Percentiles rank a stretch among this genome's conserved stretches.
Evolutionary conservation across 2,888 invertebrate species (phyloP).

Genomic region (Hecatera dysodea): DNA sequence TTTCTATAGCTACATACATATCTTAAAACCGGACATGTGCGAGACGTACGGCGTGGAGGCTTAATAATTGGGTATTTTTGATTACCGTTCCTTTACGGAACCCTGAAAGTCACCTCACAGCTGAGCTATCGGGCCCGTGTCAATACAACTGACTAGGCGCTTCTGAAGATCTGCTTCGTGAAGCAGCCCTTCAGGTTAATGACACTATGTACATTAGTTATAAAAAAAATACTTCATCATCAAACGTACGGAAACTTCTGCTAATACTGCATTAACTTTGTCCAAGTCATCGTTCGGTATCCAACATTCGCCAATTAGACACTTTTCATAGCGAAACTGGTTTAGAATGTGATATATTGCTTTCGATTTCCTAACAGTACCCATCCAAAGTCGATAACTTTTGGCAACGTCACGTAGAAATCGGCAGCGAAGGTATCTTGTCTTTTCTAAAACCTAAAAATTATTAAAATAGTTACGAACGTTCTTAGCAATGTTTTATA

Average conservation of each 20-base stretch:
- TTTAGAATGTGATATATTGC: constrained; percentile 97
- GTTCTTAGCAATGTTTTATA: background rate
- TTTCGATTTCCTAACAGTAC: constrained; percentile 96
- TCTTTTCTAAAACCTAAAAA: constrained; percentile 94
- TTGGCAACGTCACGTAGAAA: constrained; percentile 95
- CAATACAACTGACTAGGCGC: too few relatives aligned
- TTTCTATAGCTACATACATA: background rate
- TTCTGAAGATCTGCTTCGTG: too few relatives aligned
- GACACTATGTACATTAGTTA: background rate
- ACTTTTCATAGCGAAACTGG: constrained; percentile 95
- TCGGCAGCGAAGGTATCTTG: constrained; percentile 95
- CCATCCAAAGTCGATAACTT: constrained; percentile 94
- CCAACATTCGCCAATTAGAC: constrained; percentile 96
- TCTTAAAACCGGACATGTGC: background rate
- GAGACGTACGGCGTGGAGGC: background rate
- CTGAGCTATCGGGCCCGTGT: too few relatives aligned
- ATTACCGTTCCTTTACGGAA: too few relatives aligned
- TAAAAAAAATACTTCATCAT: background rate
- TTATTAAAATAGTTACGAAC: background rate
- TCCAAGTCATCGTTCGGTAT: constrained; percentile 92
- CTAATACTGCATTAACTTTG: constrained; percentile 88
- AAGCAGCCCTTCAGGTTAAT: too few relatives aligned
- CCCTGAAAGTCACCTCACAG: too few relatives aligned
- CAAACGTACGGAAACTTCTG: constrained; percentile 72
- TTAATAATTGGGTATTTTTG: background rate